Conservation (phyloP, 2,888 invertebrate species). For the Pediacus dermestoides region DNA sequence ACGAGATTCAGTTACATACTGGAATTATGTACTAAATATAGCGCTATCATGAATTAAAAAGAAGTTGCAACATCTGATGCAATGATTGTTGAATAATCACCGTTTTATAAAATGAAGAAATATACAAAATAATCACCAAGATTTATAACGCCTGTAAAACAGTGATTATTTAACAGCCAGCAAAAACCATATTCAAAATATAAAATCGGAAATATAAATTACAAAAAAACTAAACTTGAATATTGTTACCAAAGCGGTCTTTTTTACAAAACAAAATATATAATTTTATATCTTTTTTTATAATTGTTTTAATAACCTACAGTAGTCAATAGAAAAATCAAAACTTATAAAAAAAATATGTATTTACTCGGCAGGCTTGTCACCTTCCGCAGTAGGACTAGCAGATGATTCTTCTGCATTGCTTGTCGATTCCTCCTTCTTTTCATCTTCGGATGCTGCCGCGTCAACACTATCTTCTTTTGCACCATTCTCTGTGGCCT, state of each 20-base stretch:
- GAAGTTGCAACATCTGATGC: too few relatives aligned
- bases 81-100: slow-evolving; percentile 20
- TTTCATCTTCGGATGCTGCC: slow-evolving; percentile 37
- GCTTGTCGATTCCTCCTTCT: slow-evolving; percentile 29
- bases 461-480: slow-evolving; percentile 45
- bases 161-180: slow-evolving; percentile 27
- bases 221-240: slow-evolving; percentile 24
- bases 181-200: slow-evolving; percentile 21
- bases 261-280: slow-evolving; percentile 9
- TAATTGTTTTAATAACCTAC: slow-evolving; percentile 35
- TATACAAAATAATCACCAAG: slow-evolving; percentile 32
- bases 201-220: slow-evolving; percentile 15
- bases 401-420: slow-evolving; percentile 27
- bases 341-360: slow-evolving; percentile 27
- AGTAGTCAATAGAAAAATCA: slow-evolving; percentile 31
- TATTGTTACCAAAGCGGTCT: slow-evolving; percentile 23
- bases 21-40: slow-evolving; percentile 45
- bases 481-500: slow-evolving; percentile 46
- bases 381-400: slow-evolving; percentile 39
- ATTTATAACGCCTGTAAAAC: slow-evolving; percentile 29
- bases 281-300: slow-evolving; percentile 14
- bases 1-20: slow-evolving; percentile 45
- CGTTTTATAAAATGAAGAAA: slow-evolving; percentile 27
- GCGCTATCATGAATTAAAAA: too few relatives aligned
- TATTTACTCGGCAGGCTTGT: slow-evolving; percentile 44